phyloP scores from a whole-genome alignment of 92 coral and sea anemone species.

The Metridium senile region DNA sequence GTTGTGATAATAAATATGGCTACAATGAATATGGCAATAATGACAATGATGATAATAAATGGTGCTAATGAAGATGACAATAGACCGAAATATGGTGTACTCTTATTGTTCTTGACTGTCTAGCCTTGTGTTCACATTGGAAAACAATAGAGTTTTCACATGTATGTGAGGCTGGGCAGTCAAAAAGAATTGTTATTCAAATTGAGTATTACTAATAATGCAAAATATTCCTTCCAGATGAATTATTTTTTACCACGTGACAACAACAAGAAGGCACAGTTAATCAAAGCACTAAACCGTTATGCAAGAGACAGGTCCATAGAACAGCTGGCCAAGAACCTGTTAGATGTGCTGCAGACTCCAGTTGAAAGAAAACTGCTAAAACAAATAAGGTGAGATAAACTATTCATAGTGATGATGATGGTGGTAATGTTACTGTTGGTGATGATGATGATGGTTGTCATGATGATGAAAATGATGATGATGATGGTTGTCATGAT shows the following conservation, averaged over 20 bases:
- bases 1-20: neutral
- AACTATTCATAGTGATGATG: neutral
- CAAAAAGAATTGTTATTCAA: too few relatives aligned
- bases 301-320: conserved; percentile 91
- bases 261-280: conserved; percentile 66
- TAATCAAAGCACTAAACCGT: conserved; percentile 84
- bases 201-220: too few relatives aligned
- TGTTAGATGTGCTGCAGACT: conserved; percentile 69
- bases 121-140: too few relatives aligned
- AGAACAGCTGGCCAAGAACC: conserved; percentile 67
- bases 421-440: neutral
- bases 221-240: too few relatives aligned
- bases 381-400: conserved; percentile 76
- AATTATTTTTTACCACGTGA: conserved; percentile 90
- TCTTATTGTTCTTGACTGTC: too few relatives aligned
- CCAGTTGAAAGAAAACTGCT: conserved; percentile 86
- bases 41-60: neutral
- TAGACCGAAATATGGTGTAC: neutral
- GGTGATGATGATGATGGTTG: neutral
- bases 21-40: neutral
- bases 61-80: neutral
- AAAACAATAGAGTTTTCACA: too few relatives aligned
- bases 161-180: too few relatives aligned
- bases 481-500: too few relatives aligned
- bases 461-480: too few relatives aligned